Percentiles rank a stretch among this genome's conserved stretches.
Evolutionary conservation across 1,140 invertebrate species (phyloP).

Genomic region (Stegodyphus dumicola): DNA sequence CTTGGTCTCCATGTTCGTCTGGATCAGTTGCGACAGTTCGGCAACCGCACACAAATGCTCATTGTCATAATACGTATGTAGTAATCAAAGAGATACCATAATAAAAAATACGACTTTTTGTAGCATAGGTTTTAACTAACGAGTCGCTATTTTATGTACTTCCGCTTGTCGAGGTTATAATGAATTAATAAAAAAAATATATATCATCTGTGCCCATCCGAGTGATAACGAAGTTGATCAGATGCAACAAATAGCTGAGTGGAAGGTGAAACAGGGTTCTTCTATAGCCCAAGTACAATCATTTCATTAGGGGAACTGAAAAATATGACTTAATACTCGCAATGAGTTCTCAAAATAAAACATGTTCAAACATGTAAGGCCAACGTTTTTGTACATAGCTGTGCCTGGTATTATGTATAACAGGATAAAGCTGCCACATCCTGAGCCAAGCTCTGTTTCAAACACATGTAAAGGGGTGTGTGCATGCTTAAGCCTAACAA

Average conservation of each 20-base stretch:
- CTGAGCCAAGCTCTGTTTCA: conserved; percentile 39
- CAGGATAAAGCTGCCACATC: conserved; percentile 2
- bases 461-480: background rate
- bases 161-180: background rate
- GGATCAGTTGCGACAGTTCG: no score
- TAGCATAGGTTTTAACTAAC: conserved; percentile 59
- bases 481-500: conserved; percentile 3
- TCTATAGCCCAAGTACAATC: conserved; percentile 39
- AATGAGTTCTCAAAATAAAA: conserved; percentile 1
- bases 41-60: conserved; percentile 7
- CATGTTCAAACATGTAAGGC: conserved; percentile 42
- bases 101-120: conserved; percentile 42
- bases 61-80: conserved; percentile 57
- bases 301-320: conserved; percentile 38
- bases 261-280: background rate
- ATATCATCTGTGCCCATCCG: conserved; percentile 18
- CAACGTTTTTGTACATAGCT: conserved; percentile 52
- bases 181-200: background rate
- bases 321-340: background rate
- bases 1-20: no score
- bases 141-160: conserved; percentile 31
- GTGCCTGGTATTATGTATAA: conserved; percentile 39
- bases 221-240: background rate
- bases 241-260: background rate
- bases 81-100: conserved; percentile 13